These are phyloP conservation scores for Tapirus indicus DNA, from an alignment of 2,797 vertebrate genomes.

Conservation along the genomic window DNA sequence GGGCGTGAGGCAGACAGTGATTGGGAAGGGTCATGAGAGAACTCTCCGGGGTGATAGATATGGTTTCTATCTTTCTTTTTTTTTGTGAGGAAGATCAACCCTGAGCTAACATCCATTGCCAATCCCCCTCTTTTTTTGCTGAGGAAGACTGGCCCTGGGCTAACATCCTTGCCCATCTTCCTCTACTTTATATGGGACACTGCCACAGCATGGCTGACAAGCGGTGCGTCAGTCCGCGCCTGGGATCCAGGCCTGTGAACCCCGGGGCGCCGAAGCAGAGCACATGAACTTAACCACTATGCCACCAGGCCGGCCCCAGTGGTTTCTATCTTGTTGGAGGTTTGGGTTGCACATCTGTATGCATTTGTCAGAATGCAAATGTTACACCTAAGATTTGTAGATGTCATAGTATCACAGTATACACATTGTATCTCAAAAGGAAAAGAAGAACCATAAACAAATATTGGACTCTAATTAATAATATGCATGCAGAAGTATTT, in stretches of 20 bases:
- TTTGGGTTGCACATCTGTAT: not conserved
- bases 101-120: too few relatives aligned
- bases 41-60: not conserved
- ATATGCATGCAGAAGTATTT: not conserved
- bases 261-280: too few relatives aligned
- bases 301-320: too few relatives aligned
- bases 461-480: not conserved
- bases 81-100: too few relatives aligned
- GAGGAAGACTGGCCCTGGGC: too few relatives aligned
- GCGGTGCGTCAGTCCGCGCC: too few relatives aligned
- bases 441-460: not conserved
- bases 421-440: not conserved
- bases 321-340: not conserved
- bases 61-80: not conserved
- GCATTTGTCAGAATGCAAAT: not conserved
- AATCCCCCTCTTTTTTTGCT: too few relatives aligned
- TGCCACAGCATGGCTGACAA: too few relatives aligned
- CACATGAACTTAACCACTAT: too few relatives aligned
- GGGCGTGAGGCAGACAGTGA: not conserved
- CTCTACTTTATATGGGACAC: too few relatives aligned
- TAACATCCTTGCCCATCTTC: too few relatives aligned
- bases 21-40: not conserved
- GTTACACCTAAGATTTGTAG: not conserved
- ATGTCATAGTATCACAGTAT: not conserved
- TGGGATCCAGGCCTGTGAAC: too few relatives aligned